Evolutionary conservation across 2,888 invertebrate species (phyloP).

Genomic region (Microctonus hyperodae): DNA sequence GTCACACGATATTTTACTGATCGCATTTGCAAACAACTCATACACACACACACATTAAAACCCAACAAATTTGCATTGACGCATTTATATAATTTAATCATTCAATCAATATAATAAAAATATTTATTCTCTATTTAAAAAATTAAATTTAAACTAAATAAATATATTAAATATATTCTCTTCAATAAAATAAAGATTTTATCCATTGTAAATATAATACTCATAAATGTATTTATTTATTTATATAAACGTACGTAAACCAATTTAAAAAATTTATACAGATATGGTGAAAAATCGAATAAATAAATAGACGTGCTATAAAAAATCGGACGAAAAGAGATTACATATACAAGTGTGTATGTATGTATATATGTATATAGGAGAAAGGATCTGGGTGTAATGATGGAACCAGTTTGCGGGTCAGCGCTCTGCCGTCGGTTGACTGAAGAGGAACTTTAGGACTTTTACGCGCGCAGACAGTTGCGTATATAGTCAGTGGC

Average conservation of each 20-base stretch:
- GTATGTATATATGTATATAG: slow-evolving; percentile 4
- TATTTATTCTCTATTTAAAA: not conserved
- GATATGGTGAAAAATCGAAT: not conserved
- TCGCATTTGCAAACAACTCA: not conserved
- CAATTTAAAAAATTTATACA: not conserved
- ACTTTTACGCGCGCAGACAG: slow-evolving; percentile 1
- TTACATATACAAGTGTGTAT: slow-evolving; percentile 10
- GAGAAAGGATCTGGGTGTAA: slow-evolving; percentile 42
- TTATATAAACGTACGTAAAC: not conserved
- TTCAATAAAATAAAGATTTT: too few relatives aligned
- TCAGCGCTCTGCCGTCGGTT: slow-evolving; percentile 53
- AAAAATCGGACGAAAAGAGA: slow-evolving; percentile 17
- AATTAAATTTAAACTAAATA: too few relatives aligned
- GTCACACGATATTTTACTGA: not conserved
- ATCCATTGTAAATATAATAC: too few relatives aligned
- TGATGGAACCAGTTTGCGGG: slow-evolving; percentile 60
- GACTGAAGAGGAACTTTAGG: slow-evolving; percentile 38
- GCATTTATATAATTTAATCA: not conserved
- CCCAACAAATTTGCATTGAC: not conserved
- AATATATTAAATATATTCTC: not conserved
- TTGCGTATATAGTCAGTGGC: not conserved
- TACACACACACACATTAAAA: not conserved
- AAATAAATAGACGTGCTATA: slow-evolving; percentile 13
- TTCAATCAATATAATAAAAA: not conserved
- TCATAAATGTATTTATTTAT: too few relatives aligned